Evolutionary conservation across 2,797 vertebrate species (phyloP).

Genomic region (Leptodactylus fallax): DNA sequence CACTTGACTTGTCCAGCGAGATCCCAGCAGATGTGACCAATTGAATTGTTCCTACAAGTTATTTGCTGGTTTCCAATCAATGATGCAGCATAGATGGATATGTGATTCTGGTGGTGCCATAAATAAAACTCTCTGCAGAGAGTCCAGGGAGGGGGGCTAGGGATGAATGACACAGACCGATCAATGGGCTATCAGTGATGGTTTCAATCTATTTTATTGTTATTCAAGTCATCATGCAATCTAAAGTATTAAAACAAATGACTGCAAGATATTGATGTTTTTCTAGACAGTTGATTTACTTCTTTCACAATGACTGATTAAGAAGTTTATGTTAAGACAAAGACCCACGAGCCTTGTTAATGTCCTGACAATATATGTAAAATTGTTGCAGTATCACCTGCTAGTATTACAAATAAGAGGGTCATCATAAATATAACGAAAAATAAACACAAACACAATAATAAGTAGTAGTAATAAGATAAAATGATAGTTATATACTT

Average conservation of each 20-base stretch:
- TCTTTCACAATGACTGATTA: constrained; percentile 55
- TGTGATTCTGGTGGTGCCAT: constrained; percentile 60
- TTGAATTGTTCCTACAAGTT: constrained; percentile 43
- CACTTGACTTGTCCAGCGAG: constrained; percentile 29
- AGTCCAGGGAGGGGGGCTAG: constrained; percentile 58
- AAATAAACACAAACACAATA: no score
- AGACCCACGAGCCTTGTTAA: constrained; percentile 30
- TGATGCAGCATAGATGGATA: constrained; percentile 52
- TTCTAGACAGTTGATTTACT: constrained; percentile 68
- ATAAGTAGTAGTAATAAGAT: no score
- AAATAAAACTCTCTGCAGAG: constrained; percentile 64
- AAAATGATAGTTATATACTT: no score
- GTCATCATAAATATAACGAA: no score
- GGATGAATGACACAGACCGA: constrained; percentile 67
- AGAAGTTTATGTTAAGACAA: constrained; percentile 51
- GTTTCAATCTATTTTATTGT: constrained; percentile 67
- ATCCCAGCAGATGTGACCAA: constrained; percentile 55
- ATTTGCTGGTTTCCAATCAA: constrained; percentile 60
- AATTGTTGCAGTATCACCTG: neutral
- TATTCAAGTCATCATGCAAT: constrained; percentile 71
- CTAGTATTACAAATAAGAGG: neutral
- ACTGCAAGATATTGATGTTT: constrained; percentile 58
- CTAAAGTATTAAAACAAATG: constrained; percentile 68
- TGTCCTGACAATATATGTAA: constrained; percentile 18
- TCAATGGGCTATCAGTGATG: constrained; percentile 68